Percentiles rank a stretch among this genome's conserved stretches.
Evolutionary conservation across 2,888 invertebrate species (phyloP).

Genomic region (Spialia ferax): DNA sequence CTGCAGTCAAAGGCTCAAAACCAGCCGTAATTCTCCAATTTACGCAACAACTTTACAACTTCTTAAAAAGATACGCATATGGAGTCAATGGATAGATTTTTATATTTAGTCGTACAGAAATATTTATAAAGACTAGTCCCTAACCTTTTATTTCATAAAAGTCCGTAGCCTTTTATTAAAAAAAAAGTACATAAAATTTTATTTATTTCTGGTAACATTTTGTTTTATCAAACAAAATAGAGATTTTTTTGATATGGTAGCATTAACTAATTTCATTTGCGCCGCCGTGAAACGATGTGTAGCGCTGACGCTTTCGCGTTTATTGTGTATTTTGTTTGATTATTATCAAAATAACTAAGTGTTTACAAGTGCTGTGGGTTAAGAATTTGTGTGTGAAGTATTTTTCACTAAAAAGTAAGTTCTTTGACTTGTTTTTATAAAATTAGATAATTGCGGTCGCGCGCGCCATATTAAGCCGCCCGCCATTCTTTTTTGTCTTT

Average conservation of each 20-base stretch:
- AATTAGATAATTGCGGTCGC: conserved; percentile 47
- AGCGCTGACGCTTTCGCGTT: conserved; percentile 63
- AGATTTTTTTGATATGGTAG: conserved; percentile 36
- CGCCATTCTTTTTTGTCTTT: conserved; percentile 67
- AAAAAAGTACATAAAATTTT: no score
- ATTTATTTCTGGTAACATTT: no score
- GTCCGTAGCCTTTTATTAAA: no score
- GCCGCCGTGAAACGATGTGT: conserved; percentile 58
- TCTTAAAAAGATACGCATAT: no score
- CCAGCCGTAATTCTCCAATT: conserved; percentile 19
- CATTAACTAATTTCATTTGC: conserved; percentile 52
- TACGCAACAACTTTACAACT: no score
- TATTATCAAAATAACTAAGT: conserved; percentile 52
- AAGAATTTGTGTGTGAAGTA: conserved; percentile 56
- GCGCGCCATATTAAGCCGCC: conserved; percentile 74
- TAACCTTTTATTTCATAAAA: no score
- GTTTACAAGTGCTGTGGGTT: conserved; percentile 57
- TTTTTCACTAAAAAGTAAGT: conserved; percentile 61
- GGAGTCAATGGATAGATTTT: no score
- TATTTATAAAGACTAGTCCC: no score
- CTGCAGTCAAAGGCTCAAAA: no score
- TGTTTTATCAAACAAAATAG: no score
- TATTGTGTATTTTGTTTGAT: conserved; percentile 59
- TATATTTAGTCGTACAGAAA: no score
- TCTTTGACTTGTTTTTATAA: conserved; percentile 46